Evolutionary conservation across 2,113 vertebrate genomes (phyloP).

Genomic region (Motacilla alba): DNA sequence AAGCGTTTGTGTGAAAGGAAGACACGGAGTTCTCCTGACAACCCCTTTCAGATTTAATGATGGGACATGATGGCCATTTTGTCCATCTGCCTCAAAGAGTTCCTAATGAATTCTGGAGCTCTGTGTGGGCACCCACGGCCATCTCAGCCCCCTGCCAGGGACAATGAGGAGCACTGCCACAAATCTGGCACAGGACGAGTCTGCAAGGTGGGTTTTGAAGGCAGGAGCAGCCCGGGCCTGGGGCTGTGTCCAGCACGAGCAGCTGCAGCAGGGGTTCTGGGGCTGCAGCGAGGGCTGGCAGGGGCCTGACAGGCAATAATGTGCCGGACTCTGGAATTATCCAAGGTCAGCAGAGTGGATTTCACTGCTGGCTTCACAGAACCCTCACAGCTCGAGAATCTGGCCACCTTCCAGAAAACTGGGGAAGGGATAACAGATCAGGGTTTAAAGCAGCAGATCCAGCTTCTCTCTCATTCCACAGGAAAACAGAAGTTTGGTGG

Average conservation of each 20-base stretch:
- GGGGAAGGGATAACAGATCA: not conserved
- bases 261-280: rapidly evolving
- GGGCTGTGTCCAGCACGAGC: rapidly evolving
- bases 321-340: not conserved
- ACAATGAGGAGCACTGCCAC: rapidly evolving
- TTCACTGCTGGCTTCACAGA: not conserved
- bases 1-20: not conserved
- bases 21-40: not conserved
- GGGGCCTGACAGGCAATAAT: rapidly evolving
- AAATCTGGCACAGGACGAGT: rapidly evolving
- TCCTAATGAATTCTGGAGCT: not conserved
- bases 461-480: not conserved
- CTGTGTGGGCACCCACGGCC: not conserved
- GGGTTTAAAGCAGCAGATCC: not conserved
- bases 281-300: not conserved
- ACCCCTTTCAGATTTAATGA: not conserved
- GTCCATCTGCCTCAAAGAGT: not conserved
- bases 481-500: not conserved
- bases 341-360: not conserved
- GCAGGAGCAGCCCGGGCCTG: not conserved
- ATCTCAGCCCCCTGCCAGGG: rapidly evolving
- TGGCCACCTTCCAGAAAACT: not conserved
- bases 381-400: rapidly evolving
- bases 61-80: not conserved
- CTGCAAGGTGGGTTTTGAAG: not conserved